Evolutionary conservation across 2,113 vertebrate genomes (phyloP).

Genomic region (Orientallactaga bullata): DNA sequence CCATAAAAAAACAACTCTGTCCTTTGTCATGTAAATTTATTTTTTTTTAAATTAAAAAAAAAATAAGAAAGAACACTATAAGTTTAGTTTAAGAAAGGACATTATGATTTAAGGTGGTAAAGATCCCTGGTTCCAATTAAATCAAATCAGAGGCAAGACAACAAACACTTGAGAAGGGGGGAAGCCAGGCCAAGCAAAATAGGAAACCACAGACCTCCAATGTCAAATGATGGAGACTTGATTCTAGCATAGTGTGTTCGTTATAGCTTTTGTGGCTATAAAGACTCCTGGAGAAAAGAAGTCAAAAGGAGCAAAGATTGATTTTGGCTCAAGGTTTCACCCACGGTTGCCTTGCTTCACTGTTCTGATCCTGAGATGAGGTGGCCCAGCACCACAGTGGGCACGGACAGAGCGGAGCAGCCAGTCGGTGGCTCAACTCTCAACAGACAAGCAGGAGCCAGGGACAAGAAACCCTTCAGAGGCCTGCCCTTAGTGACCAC

Average conservation of each 20-base stretch:
- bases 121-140: neutral
- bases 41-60: neutral
- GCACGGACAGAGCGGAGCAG: too few relatives aligned
- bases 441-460: neutral
- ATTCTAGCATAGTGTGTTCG: neutral
- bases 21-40: neutral
- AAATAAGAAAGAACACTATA: neutral
- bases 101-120: neutral
- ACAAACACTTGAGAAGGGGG: neutral
- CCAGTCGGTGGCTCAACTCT: neutral
- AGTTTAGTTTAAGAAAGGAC: neutral
- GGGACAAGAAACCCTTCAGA: neutral
- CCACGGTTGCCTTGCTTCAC: neutral
- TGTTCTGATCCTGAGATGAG: neutral
- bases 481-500: neutral
- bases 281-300: too few relatives aligned
- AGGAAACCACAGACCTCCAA: neutral
- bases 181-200: neutral
- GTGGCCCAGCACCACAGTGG: neutral
- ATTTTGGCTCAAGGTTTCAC: neutral
- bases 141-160: neutral
- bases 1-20: neutral
- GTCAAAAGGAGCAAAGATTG: neutral
- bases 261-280: neutral
- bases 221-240: neutral